A percentile compares a stretch with the other conserved stretches of the same genome.
Evolutionary conservation across 2,888 invertebrate genomes (phyloP).

Genomic region (Hetaerina titia): DNA sequence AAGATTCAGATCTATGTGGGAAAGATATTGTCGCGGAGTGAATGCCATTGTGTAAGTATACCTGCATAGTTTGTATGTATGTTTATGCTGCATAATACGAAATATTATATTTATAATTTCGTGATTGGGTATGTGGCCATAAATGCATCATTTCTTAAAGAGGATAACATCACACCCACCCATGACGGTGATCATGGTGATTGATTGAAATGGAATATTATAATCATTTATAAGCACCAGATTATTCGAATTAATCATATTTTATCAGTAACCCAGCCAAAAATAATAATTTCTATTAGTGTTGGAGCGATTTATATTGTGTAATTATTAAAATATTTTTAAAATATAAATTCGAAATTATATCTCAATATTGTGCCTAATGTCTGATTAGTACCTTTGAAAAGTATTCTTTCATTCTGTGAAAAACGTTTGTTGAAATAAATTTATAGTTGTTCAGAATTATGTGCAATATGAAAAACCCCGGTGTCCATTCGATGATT

Average conservation of each 20-base stretch:
- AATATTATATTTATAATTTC: neutral
- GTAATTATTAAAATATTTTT: too few relatives aligned
- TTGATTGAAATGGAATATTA: neutral
- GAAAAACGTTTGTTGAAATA: too few relatives aligned
- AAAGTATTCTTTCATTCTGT: too few relatives aligned
- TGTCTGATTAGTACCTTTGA: too few relatives aligned
- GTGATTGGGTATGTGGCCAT: neutral
- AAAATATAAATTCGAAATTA: too few relatives aligned
- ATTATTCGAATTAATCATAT: neutral
- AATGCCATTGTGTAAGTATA: conserved; percentile 97
- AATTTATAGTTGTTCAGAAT: too few relatives aligned
- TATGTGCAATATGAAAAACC: too few relatives aligned
- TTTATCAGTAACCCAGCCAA: too few relatives aligned
- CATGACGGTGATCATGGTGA: neutral
- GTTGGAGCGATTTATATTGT: too few relatives aligned
- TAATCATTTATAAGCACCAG: neutral
- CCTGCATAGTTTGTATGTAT: neutral
- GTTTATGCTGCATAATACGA: neutral
- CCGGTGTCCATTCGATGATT: too few relatives aligned
- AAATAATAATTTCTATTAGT: too few relatives aligned
- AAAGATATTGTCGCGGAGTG: conserved; percentile 99
- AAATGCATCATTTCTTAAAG: neutral
- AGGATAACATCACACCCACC: neutral
- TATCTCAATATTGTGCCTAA: too few relatives aligned
- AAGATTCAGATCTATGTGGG: conserved; percentile 99